phyloP scores from a whole-genome alignment of 1,140 invertebrate species.

The Apis mellifera region Amel_HAv3.1 CM009939.2:4675001-4675500 shows the following conservation, averaged over 20 bases:
- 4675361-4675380: not conserved
- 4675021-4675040: no score
- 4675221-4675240: not conserved
- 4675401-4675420: no score
- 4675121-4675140: not conserved
- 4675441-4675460: no score
- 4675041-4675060: no score
- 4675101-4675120: not conserved
- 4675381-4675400: not conserved
- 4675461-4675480: no score
- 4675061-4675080: not conserved
- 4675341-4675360: no score
- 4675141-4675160: not conserved
- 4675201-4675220: not conserved
- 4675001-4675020: no score
- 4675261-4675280: not conserved
- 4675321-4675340: not conserved
- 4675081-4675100: not conserved
- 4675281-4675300: slow-evolving; percentile 9
- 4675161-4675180: not conserved
- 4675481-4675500: no score
- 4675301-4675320: not conserved
- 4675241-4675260: not conserved
- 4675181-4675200: not conserved
- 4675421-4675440: no score